phyloP scores from a whole-genome alignment of 2,797 vertebrate genomes.

The Lithobates pipiens region DNA sequence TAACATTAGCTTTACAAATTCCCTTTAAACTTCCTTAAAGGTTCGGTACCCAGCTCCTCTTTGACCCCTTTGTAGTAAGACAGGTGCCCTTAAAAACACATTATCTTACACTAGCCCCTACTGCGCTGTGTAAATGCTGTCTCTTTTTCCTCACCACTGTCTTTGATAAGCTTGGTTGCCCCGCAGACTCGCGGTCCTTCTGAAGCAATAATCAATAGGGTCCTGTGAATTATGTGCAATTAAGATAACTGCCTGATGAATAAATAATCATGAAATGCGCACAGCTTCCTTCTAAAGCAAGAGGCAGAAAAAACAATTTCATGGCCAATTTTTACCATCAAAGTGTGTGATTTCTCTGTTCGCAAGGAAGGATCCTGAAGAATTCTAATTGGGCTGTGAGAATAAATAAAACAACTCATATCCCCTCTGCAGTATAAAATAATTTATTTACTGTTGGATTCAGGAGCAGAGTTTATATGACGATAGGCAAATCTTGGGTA shows the following conservation, averaged over 20 bases:
- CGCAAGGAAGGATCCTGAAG: no score
- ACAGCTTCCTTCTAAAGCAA: neutral
- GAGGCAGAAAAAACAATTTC: neutral
- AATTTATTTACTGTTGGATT: no score
- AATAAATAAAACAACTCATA: no score
- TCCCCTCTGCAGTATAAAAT: no score
- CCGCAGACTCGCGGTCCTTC: neutral
- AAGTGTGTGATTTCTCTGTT: neutral
- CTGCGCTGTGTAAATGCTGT: neutral
- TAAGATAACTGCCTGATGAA: conserved; percentile 46
- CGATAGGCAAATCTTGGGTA: no score
- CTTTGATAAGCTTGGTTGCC: neutral
- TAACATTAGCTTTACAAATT: no score
- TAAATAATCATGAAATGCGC: conserved; percentile 21
- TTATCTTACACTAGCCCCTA: neutral
- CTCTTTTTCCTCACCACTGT: neutral
- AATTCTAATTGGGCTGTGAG: no score
- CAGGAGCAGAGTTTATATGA: no score
- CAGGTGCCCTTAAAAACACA: neutral
- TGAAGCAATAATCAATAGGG: conserved; percentile 25
- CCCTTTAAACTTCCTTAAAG: no score
- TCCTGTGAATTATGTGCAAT: conserved; percentile 37
- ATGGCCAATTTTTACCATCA: neutral
- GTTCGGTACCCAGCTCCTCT: no score
- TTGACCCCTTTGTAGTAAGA: no score